A percentile compares a stretch with the other conserved stretches of the same genome.
Conservation (phyloP, 1,140 invertebrate species). For the Marisa cornuarietis region DNA sequence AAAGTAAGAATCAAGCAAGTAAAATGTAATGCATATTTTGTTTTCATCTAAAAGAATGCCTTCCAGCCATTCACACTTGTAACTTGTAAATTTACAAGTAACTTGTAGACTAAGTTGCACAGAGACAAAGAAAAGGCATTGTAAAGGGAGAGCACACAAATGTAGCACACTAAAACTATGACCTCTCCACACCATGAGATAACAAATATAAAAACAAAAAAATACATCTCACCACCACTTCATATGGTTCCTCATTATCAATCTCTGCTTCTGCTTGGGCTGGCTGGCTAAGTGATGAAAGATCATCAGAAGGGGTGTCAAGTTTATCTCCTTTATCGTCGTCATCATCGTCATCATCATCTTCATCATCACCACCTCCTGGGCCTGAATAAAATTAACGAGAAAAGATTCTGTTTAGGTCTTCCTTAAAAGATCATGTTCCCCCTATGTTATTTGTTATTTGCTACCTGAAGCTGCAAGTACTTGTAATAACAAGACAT, state of each 20-base stretch:
- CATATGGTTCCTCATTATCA: slow-evolving; percentile 51
- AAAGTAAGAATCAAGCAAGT: no score
- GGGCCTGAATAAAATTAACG: slow-evolving; percentile 24
- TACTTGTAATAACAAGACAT: no score
- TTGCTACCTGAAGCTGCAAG: no score
- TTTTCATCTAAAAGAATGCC: no score
- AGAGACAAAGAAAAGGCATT: no score
- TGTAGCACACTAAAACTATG: no score
- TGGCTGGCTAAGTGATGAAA: slow-evolving; percentile 17
- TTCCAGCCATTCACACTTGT: no score
- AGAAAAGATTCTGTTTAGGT: neutral
- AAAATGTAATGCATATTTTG: no score
- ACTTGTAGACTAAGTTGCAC: no score
- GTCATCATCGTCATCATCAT: slow-evolving; percentile 49
- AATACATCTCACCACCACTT: slow-evolving; percentile 52
- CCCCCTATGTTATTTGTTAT: no score
- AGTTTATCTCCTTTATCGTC: slow-evolving; percentile 39
- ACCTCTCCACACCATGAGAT: neutral
- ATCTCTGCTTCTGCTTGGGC: slow-evolving; percentile 11
- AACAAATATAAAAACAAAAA: neutral
- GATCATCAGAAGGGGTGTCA: slow-evolving; percentile 20
- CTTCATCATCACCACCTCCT: slow-evolving; percentile 45
- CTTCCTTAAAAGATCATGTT: neutral
- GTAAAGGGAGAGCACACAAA: neutral
- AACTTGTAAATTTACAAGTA: no score